Evolutionary conservation across 2,113 vertebrate genomes (phyloP).

Genomic region (Tinamus guttatus): DNA sequence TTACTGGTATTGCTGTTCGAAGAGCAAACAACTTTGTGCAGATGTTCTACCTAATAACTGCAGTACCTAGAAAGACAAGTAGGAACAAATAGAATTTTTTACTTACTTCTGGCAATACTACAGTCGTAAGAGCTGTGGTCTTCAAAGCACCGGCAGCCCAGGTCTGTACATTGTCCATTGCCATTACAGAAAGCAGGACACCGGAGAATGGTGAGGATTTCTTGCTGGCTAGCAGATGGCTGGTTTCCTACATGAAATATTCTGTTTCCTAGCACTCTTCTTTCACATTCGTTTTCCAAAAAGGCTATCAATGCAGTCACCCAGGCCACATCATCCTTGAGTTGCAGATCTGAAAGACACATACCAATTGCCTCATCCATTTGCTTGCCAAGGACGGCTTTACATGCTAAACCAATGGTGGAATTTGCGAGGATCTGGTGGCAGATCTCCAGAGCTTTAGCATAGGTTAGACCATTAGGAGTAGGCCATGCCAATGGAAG

Average conservation of each 20-base stretch:
- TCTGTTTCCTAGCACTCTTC: constrained; percentile 76
- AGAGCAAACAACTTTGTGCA: constrained; percentile 69
- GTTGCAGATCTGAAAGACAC: constrained; percentile 83
- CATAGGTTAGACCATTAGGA: constrained; percentile 77
- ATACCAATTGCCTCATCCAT: constrained; percentile 81
- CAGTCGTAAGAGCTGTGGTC: constrained; percentile 81
- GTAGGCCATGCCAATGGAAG: constrained; percentile 77
- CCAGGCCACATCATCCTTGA: constrained; percentile 84
- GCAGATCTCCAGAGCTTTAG: constrained; percentile 80
- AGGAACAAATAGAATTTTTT: constrained; percentile 67
- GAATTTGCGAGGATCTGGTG: constrained; percentile 79
- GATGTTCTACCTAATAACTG: constrained; percentile 66
- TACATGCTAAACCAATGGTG: constrained; percentile 76
- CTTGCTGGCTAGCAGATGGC: background rate
- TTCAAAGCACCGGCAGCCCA: constrained; percentile 80
- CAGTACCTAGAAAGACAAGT: constrained; percentile 40
- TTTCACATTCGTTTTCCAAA: constrained; percentile 86
- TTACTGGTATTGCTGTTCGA: constrained; percentile 64
- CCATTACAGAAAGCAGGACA: constrained; percentile 82
- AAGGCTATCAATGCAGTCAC: constrained; percentile 77
- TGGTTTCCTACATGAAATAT: constrained; percentile 11
- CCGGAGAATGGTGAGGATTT: constrained; percentile 71
- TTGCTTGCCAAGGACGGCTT: constrained; percentile 75
- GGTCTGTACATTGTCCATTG: constrained; percentile 76
- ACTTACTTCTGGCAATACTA: constrained; percentile 78